Base-by-base conservation (phyloP, 1,140 invertebrate genomes). In the Anthonomus grandis region DNA sequence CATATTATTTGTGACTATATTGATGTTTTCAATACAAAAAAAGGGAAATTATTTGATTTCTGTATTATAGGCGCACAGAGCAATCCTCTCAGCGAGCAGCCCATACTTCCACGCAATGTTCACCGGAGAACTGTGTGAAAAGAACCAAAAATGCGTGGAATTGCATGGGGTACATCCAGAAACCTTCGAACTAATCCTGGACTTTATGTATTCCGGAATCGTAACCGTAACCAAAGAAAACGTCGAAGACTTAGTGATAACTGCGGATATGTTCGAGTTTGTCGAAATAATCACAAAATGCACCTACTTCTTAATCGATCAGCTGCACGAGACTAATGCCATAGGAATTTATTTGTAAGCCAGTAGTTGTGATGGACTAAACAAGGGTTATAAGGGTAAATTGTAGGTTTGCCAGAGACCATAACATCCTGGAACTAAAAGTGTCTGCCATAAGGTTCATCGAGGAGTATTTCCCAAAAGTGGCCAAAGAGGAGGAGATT, bases 41-140 rank as follows among this genome's bases (percentile, higher is more conserved):
- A n/a, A n/a, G 27, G 4, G 3, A 57, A 2, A 37, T 44, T 44
- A 6, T 13, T 38, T 27, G 42, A 46, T 37, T 21, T 36, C 4
- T 3, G 21, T 47, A 39, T 83, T 86, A 51, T 76, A 90, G 81
- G 94, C 90, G 21, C 95, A 97, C 74, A 80, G 90, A 63, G 89
- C 91, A 3, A 86, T 98, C 10, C 75, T 98, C 44, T 90, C 93
- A 59, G 91, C 94, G 2, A 89, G 87, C 48, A 93, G 94, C 76
- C 90, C 91, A 49, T 98, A 97, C 73, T 97, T 97, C 74, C 86
- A 93, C 76, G 93, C 93, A 46, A 96, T 97, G 93, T 97, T 97
- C 64, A 89, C 86, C 49, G 83, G 85, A 31, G 90, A 87, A 15
- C 79, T 93, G 61, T 77, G 86, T 47, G 94, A 96, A 73, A 88